A percentile compares a stretch with the other conserved stretches of the same genome.
Evolutionary conservation across 2,797 vertebrate genomes (phyloP).

Genomic region (Tragopan temminckii): DNA sequence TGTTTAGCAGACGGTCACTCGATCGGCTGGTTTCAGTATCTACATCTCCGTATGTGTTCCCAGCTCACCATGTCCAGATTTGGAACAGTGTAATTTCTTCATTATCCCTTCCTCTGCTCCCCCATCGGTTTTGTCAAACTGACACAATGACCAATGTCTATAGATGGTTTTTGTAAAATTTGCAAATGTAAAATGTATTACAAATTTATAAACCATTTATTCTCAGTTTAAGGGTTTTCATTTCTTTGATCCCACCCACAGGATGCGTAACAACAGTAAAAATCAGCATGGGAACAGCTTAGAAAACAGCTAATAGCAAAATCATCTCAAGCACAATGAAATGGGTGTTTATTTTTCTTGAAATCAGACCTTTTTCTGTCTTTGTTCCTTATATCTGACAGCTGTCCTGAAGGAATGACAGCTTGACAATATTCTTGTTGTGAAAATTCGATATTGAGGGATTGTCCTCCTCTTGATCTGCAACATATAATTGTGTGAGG

Average conservation of each 20-base stretch:
- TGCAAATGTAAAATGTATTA: not conserved
- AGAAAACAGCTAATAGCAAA: not conserved
- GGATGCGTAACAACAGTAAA: not conserved
- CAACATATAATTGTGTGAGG: not conserved
- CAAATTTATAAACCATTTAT: not conserved
- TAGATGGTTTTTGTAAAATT: not conserved
- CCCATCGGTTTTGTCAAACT: not conserved
- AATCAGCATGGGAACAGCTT: not conserved
- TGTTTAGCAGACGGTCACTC: not conserved
- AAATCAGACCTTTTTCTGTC: not conserved
- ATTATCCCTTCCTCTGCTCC: not conserved
- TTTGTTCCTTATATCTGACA: not conserved
- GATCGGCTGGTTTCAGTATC: not conserved
- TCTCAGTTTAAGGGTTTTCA: not conserved
- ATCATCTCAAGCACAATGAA: not conserved
- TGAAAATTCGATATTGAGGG: not conserved
- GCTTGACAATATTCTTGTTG: not conserved
- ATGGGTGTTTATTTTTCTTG: not conserved
- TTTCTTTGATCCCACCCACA: not conserved
- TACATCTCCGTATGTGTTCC: not conserved
- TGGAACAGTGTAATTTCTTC: not conserved
- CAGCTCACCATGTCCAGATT: not conserved
- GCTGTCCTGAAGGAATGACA: not conserved
- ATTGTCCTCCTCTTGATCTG: not conserved
- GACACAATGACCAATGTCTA: not conserved